phyloP scores from a whole-genome alignment of 2,113 vertebrate genomes.

The Isichthys henryi region DNA sequence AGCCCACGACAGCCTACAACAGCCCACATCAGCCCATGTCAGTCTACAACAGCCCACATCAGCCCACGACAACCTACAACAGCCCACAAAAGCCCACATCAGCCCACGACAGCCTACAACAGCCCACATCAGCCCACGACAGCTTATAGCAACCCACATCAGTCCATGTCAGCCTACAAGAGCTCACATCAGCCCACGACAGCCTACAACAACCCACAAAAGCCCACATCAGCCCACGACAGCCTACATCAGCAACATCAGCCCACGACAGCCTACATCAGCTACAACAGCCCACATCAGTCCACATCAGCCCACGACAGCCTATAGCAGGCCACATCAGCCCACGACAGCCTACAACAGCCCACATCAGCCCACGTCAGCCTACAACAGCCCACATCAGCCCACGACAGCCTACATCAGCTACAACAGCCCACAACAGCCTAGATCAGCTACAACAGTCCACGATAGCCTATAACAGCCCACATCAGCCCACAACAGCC shows the following conservation, averaged over 20 bases:
- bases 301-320: not conserved
- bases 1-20: too few relatives aligned
- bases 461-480: not conserved
- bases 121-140: too few relatives aligned
- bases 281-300: not conserved
- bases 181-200: not conserved
- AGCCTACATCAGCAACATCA: not conserved
- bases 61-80: not conserved
- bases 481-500: not conserved
- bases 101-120: not conserved
- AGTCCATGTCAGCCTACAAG: not conserved
- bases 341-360: too few relatives aligned
- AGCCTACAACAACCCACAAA: not conserved
- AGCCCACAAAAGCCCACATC: not conserved
- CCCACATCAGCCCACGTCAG: too few relatives aligned
- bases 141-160: too few relatives aligned
- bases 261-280: not conserved
- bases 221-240: not conserved
- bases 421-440: not conserved
- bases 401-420: not conserved
- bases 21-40: too few relatives aligned
- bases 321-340: too few relatives aligned
- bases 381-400: too few relatives aligned
- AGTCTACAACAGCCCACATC: too few relatives aligned
- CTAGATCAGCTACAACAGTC: not conserved